Percentiles rank a stretch among this genome's conserved stretches.
Conservation (phyloP, 2,113 vertebrate genomes). For the Trogon surrucura region DNA sequence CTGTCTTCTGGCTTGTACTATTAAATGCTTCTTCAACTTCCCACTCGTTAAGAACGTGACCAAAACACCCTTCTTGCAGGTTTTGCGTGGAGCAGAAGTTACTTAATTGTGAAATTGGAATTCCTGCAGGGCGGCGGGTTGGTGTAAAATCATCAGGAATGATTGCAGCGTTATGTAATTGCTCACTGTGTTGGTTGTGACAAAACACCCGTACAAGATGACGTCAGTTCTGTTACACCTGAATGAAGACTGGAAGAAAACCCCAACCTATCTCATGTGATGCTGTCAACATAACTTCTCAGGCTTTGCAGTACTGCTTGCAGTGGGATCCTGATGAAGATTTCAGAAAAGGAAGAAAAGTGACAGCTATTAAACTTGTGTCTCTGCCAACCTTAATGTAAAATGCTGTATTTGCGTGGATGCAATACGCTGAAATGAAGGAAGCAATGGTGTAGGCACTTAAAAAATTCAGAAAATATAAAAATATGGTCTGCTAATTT, state of each 20-base stretch:
- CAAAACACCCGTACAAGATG: neutral
- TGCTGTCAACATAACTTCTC: neutral
- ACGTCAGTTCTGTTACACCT: neutral
- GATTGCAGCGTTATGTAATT: neutral
- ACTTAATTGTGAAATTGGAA: neutral
- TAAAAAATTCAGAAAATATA: neutral
- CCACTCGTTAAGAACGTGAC: neutral
- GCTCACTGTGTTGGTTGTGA: neutral
- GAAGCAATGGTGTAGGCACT: neutral
- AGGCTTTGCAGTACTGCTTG: neutral
- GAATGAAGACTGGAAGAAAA: neutral
- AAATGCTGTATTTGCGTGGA: neutral
- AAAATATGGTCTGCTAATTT: neutral
- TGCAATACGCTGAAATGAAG: neutral
- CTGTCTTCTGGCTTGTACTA: neutral
- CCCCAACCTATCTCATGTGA: fast-evolving
- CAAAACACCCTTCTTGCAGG: neutral
- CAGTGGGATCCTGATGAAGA: neutral
- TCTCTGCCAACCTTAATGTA: neutral
- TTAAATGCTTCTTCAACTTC: neutral
- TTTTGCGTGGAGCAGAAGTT: neutral
- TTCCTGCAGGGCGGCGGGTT: neutral
- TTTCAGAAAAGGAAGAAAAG: neutral
- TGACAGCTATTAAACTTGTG: neutral
- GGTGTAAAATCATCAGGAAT: neutral